phyloP scores from a whole-genome alignment of 2,888 invertebrate species.

The Apamea monoglypha region DNA sequence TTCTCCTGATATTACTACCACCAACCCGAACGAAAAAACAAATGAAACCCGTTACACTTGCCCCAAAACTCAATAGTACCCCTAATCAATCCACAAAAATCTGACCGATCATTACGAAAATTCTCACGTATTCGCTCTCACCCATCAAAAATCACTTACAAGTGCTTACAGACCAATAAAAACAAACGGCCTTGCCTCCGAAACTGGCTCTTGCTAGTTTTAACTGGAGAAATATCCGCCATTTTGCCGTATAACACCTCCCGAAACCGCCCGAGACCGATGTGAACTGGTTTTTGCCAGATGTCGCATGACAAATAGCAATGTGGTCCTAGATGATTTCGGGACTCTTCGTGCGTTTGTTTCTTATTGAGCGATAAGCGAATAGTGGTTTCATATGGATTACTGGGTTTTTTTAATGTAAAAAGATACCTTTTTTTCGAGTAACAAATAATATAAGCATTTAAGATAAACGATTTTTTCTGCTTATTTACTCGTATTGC shows the following conservation, averaged over 20 bases:
- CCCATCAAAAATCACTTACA: slow-evolving; percentile 75
- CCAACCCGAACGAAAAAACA: slow-evolving; percentile 7
- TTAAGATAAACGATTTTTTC: background rate
- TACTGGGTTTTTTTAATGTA: background rate
- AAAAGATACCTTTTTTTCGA: background rate
- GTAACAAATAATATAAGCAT: background rate
- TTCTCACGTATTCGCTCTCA: slow-evolving; percentile 61
- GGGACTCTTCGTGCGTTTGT: slow-evolving; percentile 62
- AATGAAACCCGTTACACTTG: no score
- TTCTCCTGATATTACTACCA: background rate
- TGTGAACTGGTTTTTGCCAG: slow-evolving; percentile 79
- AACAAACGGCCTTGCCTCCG: slow-evolving; percentile 69
- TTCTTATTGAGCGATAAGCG: slow-evolving; percentile 56
- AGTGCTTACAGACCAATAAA: slow-evolving; percentile 74
- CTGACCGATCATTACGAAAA: slow-evolving; percentile 51
- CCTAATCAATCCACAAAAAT: slow-evolving; percentile 51
- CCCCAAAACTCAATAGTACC: slow-evolving; percentile 51
- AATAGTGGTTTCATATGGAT: slow-evolving; percentile 40
- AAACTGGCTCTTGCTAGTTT: slow-evolving; percentile 68
- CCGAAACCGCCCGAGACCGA: slow-evolving; percentile 74
- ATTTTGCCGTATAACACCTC: slow-evolving; percentile 70
- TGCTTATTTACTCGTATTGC: background rate
- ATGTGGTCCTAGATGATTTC: slow-evolving; percentile 83
- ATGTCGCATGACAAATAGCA: slow-evolving; percentile 84
- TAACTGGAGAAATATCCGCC: slow-evolving; percentile 68